phyloP scores from a whole-genome alignment of 2,797 vertebrate species.

The Spinus olivaceus region DNA sequence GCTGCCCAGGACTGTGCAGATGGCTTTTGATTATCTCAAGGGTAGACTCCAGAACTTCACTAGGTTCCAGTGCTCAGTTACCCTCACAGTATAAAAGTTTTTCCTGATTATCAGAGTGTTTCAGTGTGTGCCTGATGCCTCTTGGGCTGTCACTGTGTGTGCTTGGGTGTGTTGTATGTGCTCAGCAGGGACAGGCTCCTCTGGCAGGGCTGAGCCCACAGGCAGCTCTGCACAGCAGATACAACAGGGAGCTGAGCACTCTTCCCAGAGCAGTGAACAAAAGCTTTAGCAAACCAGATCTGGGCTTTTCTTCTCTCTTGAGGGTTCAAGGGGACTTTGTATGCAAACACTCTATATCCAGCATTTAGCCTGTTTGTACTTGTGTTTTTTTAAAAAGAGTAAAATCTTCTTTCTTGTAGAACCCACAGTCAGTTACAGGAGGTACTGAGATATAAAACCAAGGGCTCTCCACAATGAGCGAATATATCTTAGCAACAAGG shows the following conservation, averaged over 20 bases:
- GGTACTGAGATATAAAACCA: not conserved
- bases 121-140: not conserved
- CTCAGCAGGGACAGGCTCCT: not conserved
- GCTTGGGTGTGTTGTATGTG: not conserved
- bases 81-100: not conserved
- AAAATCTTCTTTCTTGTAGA: not conserved
- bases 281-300: not conserved
- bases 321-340: not conserved
- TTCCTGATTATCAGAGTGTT: not conserved
- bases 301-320: not conserved
- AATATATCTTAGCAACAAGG: slow-evolving; percentile 65
- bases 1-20: not conserved
- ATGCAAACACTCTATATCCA: not conserved
- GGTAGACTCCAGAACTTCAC: not conserved
- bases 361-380: not conserved
- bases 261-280: not conserved
- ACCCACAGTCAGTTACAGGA: not conserved
- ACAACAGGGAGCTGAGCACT: not conserved
- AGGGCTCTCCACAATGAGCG: not conserved
- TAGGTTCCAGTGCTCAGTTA: not conserved
- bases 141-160: not conserved
- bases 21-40: not conserved
- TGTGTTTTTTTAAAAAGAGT: not conserved
- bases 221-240: not conserved
- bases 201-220: not conserved